A percentile compares a stretch with the other conserved stretches of the same genome.
Conservation (phyloP, 2,797 vertebrate genomes). For the Limnodromus scolopaceus region DNA sequence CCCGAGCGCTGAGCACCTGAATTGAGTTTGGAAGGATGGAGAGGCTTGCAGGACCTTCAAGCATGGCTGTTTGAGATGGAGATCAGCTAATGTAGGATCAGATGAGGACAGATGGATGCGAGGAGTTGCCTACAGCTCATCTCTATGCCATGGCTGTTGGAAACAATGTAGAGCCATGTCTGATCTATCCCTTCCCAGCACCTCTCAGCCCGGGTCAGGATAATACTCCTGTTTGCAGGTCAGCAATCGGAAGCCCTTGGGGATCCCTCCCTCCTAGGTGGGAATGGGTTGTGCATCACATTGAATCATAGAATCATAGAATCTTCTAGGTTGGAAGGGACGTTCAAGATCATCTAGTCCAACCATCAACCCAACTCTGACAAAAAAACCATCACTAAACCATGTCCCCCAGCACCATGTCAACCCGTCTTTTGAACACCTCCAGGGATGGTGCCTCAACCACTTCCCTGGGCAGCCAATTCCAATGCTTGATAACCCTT, state of each 20-base stretch:
- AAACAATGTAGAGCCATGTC: not conserved
- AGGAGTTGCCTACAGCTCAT: not conserved
- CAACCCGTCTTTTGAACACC: no score
- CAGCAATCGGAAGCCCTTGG: not conserved
- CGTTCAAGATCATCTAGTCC: no score
- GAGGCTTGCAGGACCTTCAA: not conserved
- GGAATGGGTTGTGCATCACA: rapidly evolving
- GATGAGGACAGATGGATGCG: not conserved
- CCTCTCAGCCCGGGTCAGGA: not conserved
- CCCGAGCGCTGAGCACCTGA: not conserved
- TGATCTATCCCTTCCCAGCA: not conserved
- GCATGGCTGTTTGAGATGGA: not conserved
- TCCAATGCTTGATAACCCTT: no score
- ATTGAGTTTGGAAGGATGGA: not conserved
- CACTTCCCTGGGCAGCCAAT: no score
- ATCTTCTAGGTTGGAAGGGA: no score
- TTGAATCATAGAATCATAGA: no score
- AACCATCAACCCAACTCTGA: no score
- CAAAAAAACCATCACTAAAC: no score
- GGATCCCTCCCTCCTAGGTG: not conserved
- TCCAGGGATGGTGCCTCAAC: no score
- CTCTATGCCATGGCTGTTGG: not conserved
- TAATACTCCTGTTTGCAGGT: not conserved
- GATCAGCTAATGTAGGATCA: not conserved
- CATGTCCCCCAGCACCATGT: no score